Evolutionary conservation across 2,113 vertebrate genomes (phyloP).

Genomic region (Vulpes vulpes): DNA sequence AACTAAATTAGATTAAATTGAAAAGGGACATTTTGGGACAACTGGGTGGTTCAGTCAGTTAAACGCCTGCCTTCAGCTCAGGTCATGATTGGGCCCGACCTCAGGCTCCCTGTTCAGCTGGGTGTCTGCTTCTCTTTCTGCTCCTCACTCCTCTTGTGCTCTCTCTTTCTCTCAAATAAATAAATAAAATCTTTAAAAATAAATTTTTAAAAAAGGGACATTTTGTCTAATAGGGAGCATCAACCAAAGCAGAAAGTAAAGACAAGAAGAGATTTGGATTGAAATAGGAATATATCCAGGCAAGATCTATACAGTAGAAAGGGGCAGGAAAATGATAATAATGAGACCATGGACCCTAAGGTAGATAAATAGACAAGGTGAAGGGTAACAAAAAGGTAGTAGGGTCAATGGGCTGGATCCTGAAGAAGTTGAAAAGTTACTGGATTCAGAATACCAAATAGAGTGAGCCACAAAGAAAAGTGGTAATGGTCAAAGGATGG

Average conservation of each 20-base stretch:
- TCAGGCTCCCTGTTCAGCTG: no score
- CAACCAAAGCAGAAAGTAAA: background rate
- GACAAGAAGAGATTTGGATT: background rate
- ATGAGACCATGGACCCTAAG: background rate
- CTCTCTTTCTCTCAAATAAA: no score
- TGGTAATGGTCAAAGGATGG: background rate
- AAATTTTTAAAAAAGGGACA: background rate
- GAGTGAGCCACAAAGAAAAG: background rate
- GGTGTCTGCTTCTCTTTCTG: no score
- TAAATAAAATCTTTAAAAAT: no score
- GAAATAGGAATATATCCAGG: background rate
- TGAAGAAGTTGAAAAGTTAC: background rate
- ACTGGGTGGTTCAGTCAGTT: no score
- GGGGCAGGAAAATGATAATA: background rate
- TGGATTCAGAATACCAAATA: background rate
- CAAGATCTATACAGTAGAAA: background rate
- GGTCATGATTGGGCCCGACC: no score
- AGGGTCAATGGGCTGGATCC: background rate
- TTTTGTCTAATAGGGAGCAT: background rate
- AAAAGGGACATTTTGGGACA: background rate
- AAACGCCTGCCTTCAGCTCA: no score
- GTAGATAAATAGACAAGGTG: background rate
- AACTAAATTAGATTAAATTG: constrained; percentile 7
- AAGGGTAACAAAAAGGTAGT: background rate
- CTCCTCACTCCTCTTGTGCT: no score